Evolutionary conservation across 2,113 vertebrate genomes (phyloP), one percentile per base, ranked within the genome.

Genomic region (Illadopsis cleaveri): DNA sequence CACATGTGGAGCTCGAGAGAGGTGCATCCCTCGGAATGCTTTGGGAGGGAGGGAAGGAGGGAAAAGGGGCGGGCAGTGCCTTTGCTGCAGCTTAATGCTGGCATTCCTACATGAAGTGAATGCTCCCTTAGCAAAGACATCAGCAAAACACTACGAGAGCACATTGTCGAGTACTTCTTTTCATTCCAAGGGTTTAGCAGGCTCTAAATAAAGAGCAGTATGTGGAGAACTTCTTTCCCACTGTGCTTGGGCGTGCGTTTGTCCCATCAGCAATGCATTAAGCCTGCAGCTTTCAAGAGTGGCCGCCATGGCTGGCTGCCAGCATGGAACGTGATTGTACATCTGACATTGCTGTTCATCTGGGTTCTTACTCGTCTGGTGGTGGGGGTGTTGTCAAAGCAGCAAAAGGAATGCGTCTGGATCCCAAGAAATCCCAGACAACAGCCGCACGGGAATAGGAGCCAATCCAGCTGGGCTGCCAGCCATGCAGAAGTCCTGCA

Each of bases 1-100:
- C 96, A 2, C 98, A 92, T 1, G 92, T 64, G 69, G 98, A 97
- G 53, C 92, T 96, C 0, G 97, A 98, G 72, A 98, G 97, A 97
- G 99, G 99, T 99, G 92, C 66, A 81, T 82, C 1, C 8, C 44
- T 45, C 4, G 7, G 54, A 58, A 60, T 47, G 51, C 30, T 30
- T 31, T 16, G 58, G 60, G 40, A 12, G 30, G 76, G 79, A 2
- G 2, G 47, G 53, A 42, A 31, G 14, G 75, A 64, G 47, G 24
- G 45, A 70, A 38, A 35, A 70, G 35, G 70, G 73, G 58, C 4
- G 7, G 60, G 40, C 44, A 27, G 14, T 18, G 44, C 4, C 0
- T 54, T 75, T 42, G 14, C 28, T 56, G 40, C 62, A 15, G 20
- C 37, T 77, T n/a, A 35, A 1, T 4, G 25, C 37, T 23, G 11